Base-by-base conservation (phyloP, 2,113 vertebrate species). In the Atractosteus spatula region DNA sequence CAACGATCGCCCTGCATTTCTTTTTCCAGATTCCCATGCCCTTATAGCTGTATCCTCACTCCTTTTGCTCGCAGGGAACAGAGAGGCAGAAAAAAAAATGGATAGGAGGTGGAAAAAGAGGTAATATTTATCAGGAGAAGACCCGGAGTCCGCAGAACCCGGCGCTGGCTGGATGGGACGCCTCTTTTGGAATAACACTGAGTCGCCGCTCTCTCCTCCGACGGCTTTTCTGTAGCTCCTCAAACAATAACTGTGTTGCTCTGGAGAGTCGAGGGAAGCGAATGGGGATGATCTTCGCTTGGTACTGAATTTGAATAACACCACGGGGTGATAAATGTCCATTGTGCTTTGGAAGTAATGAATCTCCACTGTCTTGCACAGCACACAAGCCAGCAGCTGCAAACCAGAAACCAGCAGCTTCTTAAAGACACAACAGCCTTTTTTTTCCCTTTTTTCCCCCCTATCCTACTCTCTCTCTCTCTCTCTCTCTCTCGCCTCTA, bases 231-330 rank as follows among this genome's bases (percentile, higher is more conserved):
- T 91, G 89, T 86, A 87, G 88, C 88, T 79, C 89, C 91, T 89
- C 83, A 92, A 93, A 95, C 94, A 95, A 94, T 95, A 88, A 90
- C 89, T 91, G 90, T 90, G 93, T 92, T 92, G 89, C 92, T 87
- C 86, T 89, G 91, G 87, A 88, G 85, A 29, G 90, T 86, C 79
- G 87, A 92, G 87, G 87, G 90, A 92, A 88, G 87, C 80, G 94
- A 95, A 93, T 94, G 94, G 94, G 92, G 94, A 94, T 94, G 93
- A 89, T 93, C 94, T 93, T 95, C 94, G 95, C 95, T 95, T 96
- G 97, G 96, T 97, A 97, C 97, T 95, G 96, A 93, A 95, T 97
- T 95, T 97, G 95, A 98, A 98, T 98, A 97, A 97, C 96, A 95
- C 95, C 95, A 95, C 93, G 90, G 96, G 95, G 96, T 97, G 96